Conservation (phyloP, 2,888 invertebrate genomes). For the Phanerotoma sp. region DNA sequence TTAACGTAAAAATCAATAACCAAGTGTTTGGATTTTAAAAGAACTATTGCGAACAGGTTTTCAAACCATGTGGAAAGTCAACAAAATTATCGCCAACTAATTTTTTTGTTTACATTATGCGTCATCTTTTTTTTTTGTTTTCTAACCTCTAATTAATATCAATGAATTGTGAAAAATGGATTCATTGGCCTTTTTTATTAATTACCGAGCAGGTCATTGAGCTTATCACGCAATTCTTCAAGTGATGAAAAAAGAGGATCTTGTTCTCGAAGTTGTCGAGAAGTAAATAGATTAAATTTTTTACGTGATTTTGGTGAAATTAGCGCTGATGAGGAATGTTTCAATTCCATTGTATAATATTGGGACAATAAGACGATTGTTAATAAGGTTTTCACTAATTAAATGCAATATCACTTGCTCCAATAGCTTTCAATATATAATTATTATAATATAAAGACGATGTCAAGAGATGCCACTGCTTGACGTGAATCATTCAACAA, state of each 20-base stretch:
- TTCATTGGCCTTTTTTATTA: conserved; percentile 1
- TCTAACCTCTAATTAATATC: too few relatives aligned
- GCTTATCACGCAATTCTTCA: conserved; percentile 52
- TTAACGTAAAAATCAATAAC: too few relatives aligned
- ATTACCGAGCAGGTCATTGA: conserved; percentile 53
- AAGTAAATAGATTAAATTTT: conserved; percentile 23
- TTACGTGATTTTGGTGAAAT: conserved; percentile 28
- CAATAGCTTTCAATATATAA: background rate
- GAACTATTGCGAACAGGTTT: too few relatives aligned
- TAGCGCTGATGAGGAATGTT: conserved; percentile 24
- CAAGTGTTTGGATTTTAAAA: too few relatives aligned
- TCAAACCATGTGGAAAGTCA: too few relatives aligned
- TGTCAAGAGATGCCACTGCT: background rate
- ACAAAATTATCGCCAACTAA: too few relatives aligned
- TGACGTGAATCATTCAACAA: conserved; percentile 16
- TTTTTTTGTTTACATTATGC: too few relatives aligned
- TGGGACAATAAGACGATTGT: background rate
- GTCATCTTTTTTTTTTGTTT: too few relatives aligned
- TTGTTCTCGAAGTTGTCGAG: conserved; percentile 31
- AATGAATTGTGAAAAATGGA: too few relatives aligned
- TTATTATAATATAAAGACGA: background rate
- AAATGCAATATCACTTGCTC: background rate
- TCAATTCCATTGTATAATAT: conserved; percentile 4
- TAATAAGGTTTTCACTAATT: conserved; percentile 5
- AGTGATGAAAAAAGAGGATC: conserved; percentile 52